Evolutionary conservation across 2,888 invertebrate species (phyloP).

Genomic region (Drosophila mettleri): DNA sequence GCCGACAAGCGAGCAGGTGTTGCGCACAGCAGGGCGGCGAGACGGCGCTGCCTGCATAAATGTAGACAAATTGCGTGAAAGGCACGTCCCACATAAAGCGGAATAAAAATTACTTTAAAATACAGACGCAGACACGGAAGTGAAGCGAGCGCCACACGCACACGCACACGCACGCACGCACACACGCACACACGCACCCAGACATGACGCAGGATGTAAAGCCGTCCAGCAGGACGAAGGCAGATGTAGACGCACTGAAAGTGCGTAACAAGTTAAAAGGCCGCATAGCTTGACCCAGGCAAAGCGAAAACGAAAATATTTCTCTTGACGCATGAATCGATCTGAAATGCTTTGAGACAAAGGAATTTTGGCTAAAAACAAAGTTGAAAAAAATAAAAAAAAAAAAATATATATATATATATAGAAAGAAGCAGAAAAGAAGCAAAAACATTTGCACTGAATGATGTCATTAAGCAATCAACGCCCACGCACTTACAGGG

Average conservation of each 20-base stretch:
- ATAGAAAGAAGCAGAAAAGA: not conserved
- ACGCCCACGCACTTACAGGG: constrained; percentile 44
- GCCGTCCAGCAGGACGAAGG: not conserved
- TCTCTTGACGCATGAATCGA: constrained; percentile 14
- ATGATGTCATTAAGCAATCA: constrained; percentile 61
- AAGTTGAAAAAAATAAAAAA: too few relatives aligned
- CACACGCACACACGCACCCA: constrained; percentile 19
- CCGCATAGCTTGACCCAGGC: constrained; percentile 24
- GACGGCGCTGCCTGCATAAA: constrained; percentile 26
- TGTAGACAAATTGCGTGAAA: constrained; percentile 67
- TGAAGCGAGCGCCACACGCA: constrained; percentile 19
- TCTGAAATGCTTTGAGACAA: not conserved
- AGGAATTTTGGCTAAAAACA: not conserved
- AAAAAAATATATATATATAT: too few relatives aligned
- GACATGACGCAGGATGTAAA: constrained; percentile 3
- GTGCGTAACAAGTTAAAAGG: constrained; percentile 24
- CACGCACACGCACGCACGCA: too few relatives aligned
- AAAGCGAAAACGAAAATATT: constrained; percentile 3
- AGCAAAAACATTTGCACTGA: constrained; percentile 23
- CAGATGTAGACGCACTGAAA: constrained; percentile 6
- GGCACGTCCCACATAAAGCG: constrained; percentile 60
- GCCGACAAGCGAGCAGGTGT: constrained; percentile 35
- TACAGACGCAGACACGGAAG: not conserved
- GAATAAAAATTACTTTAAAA: constrained; percentile 62
- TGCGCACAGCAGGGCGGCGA: constrained; percentile 1